Evolutionary conservation across 2,888 invertebrate genomes (phyloP).

Genomic region (Tipula unca): DNA sequence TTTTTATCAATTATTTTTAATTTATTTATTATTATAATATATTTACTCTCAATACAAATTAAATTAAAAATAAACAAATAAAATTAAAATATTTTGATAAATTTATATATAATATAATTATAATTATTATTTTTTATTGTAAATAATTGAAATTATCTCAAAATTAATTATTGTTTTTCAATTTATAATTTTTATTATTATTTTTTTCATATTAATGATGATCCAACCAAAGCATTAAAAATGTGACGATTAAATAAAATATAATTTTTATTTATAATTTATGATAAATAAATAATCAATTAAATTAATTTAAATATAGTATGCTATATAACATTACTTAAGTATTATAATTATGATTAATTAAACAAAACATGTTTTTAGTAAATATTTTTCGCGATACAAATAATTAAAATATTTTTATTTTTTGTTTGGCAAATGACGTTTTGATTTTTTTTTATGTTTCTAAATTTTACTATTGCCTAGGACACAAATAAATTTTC

Average conservation of each 20-base stretch:
- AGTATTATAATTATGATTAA: neutral
- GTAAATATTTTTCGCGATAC: neutral
- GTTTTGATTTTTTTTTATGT: neutral
- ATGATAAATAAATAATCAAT: neutral
- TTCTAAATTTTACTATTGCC: neutral
- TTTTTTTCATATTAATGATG: neutral
- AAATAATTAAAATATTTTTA: neutral
- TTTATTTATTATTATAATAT: neutral
- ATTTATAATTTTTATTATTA: neutral
- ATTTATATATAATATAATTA: neutral
- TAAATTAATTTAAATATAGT: neutral
- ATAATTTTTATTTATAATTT: neutral
- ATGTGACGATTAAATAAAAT: neutral
- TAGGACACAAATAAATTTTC: neutral
- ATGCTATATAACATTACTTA: neutral
- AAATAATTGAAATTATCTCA: constrained; percentile 8
- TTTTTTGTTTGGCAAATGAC: neutral
- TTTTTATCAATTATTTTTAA: neutral
- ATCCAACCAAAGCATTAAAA: neutral
- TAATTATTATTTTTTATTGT: neutral
- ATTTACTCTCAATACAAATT: neutral
- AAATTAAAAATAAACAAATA: neutral
- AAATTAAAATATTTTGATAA: constrained; percentile 8
- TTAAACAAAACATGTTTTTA: neutral
- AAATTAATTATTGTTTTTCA: neutral